These are phyloP conservation scores for Pelodiscus sinensis DNA, from an alignment of 2,113 vertebrate species.

Conservation along the genomic window DNA sequence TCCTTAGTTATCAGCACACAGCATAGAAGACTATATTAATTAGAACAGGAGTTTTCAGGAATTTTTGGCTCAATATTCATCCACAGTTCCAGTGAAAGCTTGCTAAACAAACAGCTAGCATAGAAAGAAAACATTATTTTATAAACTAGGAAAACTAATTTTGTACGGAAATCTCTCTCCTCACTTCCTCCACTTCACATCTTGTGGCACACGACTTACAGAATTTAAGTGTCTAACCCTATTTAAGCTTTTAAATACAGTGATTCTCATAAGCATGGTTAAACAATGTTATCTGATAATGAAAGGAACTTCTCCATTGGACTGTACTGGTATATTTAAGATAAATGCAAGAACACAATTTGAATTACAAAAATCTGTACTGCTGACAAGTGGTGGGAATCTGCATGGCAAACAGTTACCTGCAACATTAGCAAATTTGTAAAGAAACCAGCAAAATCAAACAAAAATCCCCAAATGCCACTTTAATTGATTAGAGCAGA, in stretches of 20 bases:
- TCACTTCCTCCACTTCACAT: neutral
- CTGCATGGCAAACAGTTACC: neutral
- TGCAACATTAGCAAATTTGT: neutral
- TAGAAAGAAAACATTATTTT: constrained; percentile 1
- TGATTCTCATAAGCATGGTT: neutral
- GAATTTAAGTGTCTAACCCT: neutral
- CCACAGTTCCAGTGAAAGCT: neutral
- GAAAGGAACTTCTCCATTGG: neutral
- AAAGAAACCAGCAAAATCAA: neutral
- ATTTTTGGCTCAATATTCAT: neutral
- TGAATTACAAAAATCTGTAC: neutral
- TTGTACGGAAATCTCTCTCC: neutral
- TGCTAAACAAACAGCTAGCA: neutral
- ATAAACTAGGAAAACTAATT: neutral
- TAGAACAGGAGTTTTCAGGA: neutral
- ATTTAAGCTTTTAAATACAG: neutral
- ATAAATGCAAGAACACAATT: neutral
- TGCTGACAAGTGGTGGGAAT: neutral
- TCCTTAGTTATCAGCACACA: neutral
- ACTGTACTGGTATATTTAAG: neutral
- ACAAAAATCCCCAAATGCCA: neutral
- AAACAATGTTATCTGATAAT: neutral
- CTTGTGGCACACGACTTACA: neutral
- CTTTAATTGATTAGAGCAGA: neutral
- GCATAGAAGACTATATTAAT: neutral